phyloP scores from a whole-genome alignment of 2,797 vertebrate species.

The Simalia tracyae region DNA sequence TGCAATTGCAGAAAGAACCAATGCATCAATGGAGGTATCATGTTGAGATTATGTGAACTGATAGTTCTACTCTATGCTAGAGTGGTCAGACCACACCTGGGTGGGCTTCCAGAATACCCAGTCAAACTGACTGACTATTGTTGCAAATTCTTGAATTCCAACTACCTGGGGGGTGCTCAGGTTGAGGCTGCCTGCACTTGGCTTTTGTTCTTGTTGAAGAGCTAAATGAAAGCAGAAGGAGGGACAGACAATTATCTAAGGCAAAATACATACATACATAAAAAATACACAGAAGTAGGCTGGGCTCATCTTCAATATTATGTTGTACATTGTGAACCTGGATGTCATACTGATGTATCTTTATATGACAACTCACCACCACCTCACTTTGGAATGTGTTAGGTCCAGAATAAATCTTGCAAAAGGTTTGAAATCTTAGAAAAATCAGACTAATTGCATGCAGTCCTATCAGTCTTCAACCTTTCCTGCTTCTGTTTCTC shows the following conservation, averaged over 20 bases:
- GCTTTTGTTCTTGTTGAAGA: constrained; percentile 4
- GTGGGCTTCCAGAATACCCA: neutral
- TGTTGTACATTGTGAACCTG: neutral
- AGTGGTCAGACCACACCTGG: neutral
- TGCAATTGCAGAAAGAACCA: no score
- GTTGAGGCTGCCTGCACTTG: neutral
- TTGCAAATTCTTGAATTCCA: neutral
- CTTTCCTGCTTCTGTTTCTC: no score
- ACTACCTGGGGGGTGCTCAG: neutral
- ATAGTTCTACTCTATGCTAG: no score
- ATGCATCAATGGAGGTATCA: no score
- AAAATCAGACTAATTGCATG: neutral
- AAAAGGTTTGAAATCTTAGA: neutral
- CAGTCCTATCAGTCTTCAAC: no score
- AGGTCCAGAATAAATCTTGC: neutral
- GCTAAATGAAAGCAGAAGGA: neutral
- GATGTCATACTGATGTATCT: neutral
- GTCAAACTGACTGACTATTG: neutral
- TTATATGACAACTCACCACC: neutral
- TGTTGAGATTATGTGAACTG: no score
- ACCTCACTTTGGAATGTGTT: neutral
- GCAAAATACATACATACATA: neutral
- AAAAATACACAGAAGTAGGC: neutral
- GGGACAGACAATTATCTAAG: neutral
- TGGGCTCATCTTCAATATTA: neutral